These are phyloP conservation scores for Brachionus manjavacas DNA, from an alignment of 1,140 invertebrate species.

Conservation along the genomic window DNA sequence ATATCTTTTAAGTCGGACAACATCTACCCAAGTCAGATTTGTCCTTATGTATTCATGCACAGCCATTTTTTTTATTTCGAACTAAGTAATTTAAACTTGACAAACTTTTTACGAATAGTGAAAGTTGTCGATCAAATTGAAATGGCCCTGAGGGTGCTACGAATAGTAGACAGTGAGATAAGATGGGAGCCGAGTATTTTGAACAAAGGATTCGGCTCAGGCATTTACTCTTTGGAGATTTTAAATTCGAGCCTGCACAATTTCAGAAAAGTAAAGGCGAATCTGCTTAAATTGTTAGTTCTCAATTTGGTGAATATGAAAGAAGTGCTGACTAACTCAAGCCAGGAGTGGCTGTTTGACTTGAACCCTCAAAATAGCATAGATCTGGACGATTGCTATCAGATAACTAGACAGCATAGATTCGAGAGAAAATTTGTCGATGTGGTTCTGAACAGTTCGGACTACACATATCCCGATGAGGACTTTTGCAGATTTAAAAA, in stretches of 20 bases:
- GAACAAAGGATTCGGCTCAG: too few species aligned
- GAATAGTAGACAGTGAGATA: not conserved
- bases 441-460: not conserved
- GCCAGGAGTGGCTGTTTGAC: not conserved
- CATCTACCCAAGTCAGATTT: not conserved
- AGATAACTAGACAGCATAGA: not conserved
- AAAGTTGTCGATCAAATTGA: not conserved
- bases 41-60: not conserved
- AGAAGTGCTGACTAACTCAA: not conserved
- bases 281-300: not conserved
- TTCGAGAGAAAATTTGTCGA: not conserved
- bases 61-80: not conserved
- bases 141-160: not conserved
- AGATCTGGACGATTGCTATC: not conserved
- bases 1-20: not conserved
- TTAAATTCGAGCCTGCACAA: not conserved
- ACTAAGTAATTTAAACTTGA: not conserved
- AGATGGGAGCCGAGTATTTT: not conserved
- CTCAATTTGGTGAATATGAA: not conserved
- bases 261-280: not conserved
- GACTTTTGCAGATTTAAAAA: constrained; percentile 30
- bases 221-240: not conserved
- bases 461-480: not conserved
- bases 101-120: not conserved
- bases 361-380: not conserved